Evolutionary conservation across 2,797 vertebrate species (phyloP), one percentile per base, ranked within the genome.

Genomic region (Falco concolor): DNA sequence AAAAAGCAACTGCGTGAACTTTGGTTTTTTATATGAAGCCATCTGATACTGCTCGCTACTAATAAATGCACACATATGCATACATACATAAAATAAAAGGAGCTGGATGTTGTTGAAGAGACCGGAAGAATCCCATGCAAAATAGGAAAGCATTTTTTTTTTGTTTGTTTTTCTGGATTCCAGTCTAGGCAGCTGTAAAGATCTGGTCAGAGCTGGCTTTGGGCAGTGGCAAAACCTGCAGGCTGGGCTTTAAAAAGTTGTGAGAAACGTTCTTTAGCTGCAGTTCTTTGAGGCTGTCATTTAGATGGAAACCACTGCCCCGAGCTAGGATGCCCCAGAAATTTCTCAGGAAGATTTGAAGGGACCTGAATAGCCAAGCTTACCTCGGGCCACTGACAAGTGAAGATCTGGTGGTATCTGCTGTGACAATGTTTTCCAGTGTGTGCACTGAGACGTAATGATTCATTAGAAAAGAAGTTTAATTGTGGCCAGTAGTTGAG

Each of bases 401-500:
- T 74, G 84, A 67, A 93, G 78, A 50, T 65, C 84, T 94, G 72
- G 44, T 90, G 81, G 40, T 77, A 67, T 85, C 70, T 90, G 63
- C 93, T 5, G 2, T 79, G 76, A 36, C 81, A 65, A 27, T 84
- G 60, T 92, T 97, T 92, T 95, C 91, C 84, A 87, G 54, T 70
- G 76, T 79, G 73, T 78, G 45, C 83, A 23, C 81, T 94, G 85
- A 69, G 67, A 65, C 87, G n/a, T 56, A 91, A 69, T 78, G 69
- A 87, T 91, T 96, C 87, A 82, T 93, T 90, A 90, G 74, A 78
- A 94, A 95, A 67, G 53, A 95, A 95, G 94, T 89, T 94, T 93
- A 93, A 91, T 96, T 96, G 96, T 91, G 96, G 96, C 91, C 91
- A 76, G 61, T 78, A 93, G 87, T 96, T 83, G 80, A 96, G 95